Evolutionary conservation across 2,888 invertebrate genomes (phyloP).

Genomic region (Philonicus albiceps): DNA sequence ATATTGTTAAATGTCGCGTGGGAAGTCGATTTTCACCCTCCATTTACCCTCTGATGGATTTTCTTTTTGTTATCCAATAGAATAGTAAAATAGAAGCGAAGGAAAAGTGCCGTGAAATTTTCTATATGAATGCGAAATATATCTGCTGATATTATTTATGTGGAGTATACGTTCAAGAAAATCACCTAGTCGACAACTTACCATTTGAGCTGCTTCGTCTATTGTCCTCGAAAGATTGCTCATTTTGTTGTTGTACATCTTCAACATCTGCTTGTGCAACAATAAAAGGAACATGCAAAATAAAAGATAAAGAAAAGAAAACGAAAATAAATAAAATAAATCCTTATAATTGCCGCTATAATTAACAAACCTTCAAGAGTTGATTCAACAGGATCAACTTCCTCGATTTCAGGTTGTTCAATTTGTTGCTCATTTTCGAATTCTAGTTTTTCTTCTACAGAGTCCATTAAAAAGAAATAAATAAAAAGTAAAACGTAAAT

Average conservation of each 20-base stretch:
- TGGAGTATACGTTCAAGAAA: not conserved
- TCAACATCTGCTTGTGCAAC: not conserved
- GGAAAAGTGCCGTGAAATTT: not conserved
- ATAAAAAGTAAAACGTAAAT: conserved; percentile 49
- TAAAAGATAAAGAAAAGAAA: conserved; percentile 43
- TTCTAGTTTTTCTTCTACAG: conserved; percentile 63
- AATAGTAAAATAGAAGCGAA: not conserved
- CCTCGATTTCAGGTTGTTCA: conserved; percentile 54
- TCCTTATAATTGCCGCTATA: not conserved
- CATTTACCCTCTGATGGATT: conserved; percentile 45
- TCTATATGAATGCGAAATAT: not conserved
- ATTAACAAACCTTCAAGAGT: conserved; percentile 63
- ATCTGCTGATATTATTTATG: not conserved
- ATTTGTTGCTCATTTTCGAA: conserved; percentile 60
- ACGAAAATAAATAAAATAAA: conserved; percentile 51
- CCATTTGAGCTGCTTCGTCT: conserved; percentile 55
- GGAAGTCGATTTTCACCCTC: conserved; percentile 48
- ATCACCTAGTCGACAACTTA: conserved; percentile 52
- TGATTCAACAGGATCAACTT: conserved; percentile 57
- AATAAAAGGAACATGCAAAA: conserved; percentile 46
- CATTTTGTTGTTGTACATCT: not conserved
- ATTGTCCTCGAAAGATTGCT: conserved; percentile 16
- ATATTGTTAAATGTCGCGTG: conserved; percentile 37
- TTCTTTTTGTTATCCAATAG: not conserved
- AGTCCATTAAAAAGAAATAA: conserved; percentile 61